These are phyloP conservation scores for Orthosia incerta DNA, from an alignment of 2,888 invertebrate genomes.

Conservation along the genomic window DNA sequence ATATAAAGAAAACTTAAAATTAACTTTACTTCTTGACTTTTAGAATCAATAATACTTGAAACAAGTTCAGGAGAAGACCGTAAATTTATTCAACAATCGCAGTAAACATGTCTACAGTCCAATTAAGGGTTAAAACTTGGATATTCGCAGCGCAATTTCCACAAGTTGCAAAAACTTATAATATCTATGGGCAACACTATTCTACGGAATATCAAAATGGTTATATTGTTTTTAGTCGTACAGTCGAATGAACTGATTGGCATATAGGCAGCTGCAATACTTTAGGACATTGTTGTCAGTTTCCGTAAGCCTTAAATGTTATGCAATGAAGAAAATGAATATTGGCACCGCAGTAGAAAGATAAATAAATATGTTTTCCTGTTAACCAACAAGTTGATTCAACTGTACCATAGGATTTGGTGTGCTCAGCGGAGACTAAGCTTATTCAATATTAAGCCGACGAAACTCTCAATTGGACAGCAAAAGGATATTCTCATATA, in stretches of 20 bases:
- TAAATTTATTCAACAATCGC: slow-evolving; percentile 39
- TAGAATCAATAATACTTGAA: slow-evolving; percentile 17
- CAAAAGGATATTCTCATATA: slow-evolving; percentile 57
- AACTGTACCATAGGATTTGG: slow-evolving; percentile 34
- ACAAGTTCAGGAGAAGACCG: slow-evolving; percentile 5
- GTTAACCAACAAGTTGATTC: slow-evolving; percentile 5
- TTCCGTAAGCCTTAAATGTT: not conserved
- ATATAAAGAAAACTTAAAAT: not conserved
- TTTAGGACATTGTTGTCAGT: not conserved
- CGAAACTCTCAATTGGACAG: slow-evolving; percentile 61
- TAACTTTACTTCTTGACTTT: slow-evolving; percentile 10
- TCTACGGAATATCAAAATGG: slow-evolving; percentile 19
- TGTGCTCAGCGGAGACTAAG: slow-evolving; percentile 43
- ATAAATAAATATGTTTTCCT: not conserved
- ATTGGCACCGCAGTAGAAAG: no score
- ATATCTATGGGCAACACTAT: slow-evolving; percentile 21
- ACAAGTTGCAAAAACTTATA: slow-evolving; percentile 33
- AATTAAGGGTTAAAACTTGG: slow-evolving; percentile 48
- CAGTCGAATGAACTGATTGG: not conserved
- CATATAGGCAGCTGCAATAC: not conserved
- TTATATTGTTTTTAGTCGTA: slow-evolving; percentile 19
- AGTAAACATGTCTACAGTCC: slow-evolving; percentile 45
- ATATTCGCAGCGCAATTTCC: slow-evolving; percentile 30
- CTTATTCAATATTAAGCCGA: slow-evolving; percentile 64
- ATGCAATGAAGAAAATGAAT: not conserved